Evolutionary conservation across 2,888 invertebrate genomes (phyloP).

Genomic region (Synergus japonicus): DNA sequence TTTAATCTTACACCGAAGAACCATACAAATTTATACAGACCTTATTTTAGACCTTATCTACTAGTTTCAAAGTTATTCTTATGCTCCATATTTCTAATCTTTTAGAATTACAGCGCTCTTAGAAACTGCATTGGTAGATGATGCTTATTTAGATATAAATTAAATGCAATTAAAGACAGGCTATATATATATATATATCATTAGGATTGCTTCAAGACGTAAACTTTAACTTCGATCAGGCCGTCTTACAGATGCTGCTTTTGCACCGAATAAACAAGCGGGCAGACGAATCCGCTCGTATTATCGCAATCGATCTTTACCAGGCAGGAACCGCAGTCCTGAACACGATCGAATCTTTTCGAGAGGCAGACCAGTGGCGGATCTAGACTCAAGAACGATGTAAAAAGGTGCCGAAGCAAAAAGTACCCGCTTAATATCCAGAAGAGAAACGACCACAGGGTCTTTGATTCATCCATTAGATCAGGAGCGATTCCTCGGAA

Average conservation of each 20-base stretch:
- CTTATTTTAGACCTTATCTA: neutral
- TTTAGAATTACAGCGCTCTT: too few species aligned
- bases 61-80: neutral
- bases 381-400: slow-evolving; percentile 11
- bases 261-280: slow-evolving; percentile 35
- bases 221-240: slow-evolving; percentile 6
- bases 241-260: slow-evolving; percentile 27
- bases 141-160: neutral
- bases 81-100: too few species aligned
- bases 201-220: slow-evolving; percentile 22
- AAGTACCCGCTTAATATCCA: slow-evolving; percentile 16
- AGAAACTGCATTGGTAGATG: too few species aligned
- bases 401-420: slow-evolving; percentile 25
- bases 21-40: neutral
- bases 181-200: neutral
- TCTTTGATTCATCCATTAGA: slow-evolving; percentile 15
- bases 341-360: slow-evolving; percentile 35
- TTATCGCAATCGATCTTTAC: slow-evolving; percentile 38
- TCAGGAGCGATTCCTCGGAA: neutral
- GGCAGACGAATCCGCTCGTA: slow-evolving; percentile 25
- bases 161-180: slow-evolving; percentile 26
- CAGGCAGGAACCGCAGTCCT: slow-evolving; percentile 30
- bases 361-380: slow-evolving; percentile 38
- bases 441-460: slow-evolving; percentile 22
- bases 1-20: neutral